These are phyloP conservation scores for Leuctra nigra DNA, from an alignment of 2,888 invertebrate species.

Conservation along the genomic window DNA sequence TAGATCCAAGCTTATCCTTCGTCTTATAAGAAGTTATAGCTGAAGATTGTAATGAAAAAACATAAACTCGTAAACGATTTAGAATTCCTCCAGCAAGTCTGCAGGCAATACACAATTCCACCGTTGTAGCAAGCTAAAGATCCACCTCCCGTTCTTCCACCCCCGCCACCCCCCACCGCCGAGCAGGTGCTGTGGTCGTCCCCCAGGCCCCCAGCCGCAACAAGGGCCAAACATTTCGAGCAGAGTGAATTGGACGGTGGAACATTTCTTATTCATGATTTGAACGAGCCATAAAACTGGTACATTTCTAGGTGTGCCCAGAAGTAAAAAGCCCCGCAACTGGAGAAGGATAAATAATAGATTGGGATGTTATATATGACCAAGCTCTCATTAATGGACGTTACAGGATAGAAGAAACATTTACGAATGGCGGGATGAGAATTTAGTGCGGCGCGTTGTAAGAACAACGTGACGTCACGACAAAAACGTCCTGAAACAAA, in stretches of 20 bases:
- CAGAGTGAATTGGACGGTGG: constrained; percentile 20
- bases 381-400: constrained; percentile 12
- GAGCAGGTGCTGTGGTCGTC: not conserved
- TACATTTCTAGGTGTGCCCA: constrained; percentile 7
- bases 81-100: not conserved
- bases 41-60: constrained; percentile 2
- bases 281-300: constrained; percentile 13
- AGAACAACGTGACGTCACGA: too few relatives aligned
- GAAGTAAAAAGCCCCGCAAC: not conserved
- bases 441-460: too few relatives aligned
- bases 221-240: not conserved
- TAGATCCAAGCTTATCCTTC: too few relatives aligned
- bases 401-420: too few relatives aligned
- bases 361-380: constrained; percentile 9
- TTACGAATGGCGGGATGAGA: too few relatives aligned
- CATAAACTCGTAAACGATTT: constrained; percentile 6
- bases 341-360: constrained; percentile 14
- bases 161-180: not conserved
- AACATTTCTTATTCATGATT: constrained; percentile 25
- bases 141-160: not conserved
- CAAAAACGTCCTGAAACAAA: too few relatives aligned
- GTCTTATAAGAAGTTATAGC: constrained; percentile 10
- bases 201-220: not conserved
- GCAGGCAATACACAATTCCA: not conserved
- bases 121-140: not conserved